phyloP scores from a whole-genome alignment of 2,888 invertebrate genomes.

The Aleiodes leptofemur region DNA sequence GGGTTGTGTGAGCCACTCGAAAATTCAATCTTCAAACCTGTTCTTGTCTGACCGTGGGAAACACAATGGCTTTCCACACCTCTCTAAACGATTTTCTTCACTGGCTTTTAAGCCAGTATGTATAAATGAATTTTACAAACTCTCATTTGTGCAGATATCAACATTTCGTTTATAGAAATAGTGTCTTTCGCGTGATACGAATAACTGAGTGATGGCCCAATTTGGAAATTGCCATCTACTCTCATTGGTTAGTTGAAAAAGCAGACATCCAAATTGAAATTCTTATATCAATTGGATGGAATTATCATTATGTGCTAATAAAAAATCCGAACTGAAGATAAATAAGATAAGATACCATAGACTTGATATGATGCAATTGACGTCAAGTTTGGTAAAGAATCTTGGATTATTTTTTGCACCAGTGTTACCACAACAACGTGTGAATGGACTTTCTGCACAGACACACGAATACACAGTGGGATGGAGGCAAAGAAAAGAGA shows the following conservation, averaged over 20 bases:
- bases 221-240: constrained; percentile 24
- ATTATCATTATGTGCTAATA: constrained; percentile 18
- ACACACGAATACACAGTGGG: neutral
- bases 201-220: constrained; percentile 29
- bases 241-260: constrained; percentile 19
- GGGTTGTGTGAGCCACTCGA: constrained; percentile 31
- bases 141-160: constrained; percentile 6
- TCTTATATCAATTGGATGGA: constrained; percentile 1
- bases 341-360: neutral
- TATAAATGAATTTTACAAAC: constrained; percentile 28
- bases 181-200: constrained; percentile 22
- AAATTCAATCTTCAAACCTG: constrained; percentile 47
- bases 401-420: neutral
- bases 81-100: constrained; percentile 35
- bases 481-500: constrained; percentile 19
- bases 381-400: neutral
- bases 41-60: constrained; percentile 54
- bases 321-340: neutral
- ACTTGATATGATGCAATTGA: constrained; percentile 11
- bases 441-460: neutral
- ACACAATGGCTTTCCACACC: constrained; percentile 49
- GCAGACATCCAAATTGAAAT: constrained; percentile 3
- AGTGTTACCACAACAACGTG: neutral
- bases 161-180: constrained; percentile 28
- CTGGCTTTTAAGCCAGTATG: neutral